phyloP scores from a whole-genome alignment of 2,888 invertebrate species.

The Dasypogon diadema region DNA sequence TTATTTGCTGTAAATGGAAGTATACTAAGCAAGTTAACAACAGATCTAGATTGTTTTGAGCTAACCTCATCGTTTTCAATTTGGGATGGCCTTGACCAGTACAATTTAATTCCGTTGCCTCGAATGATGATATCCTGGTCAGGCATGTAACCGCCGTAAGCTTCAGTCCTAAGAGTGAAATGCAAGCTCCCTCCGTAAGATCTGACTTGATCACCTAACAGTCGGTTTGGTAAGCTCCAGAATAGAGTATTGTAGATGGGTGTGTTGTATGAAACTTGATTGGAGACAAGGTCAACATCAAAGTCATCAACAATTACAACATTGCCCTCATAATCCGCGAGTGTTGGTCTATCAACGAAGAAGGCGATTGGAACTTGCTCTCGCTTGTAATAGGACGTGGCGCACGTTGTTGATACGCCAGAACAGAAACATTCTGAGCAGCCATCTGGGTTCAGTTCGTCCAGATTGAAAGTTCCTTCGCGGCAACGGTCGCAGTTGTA shows the following conservation, averaged over 20 bases:
- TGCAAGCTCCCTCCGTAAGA: slow-evolving; percentile 89
- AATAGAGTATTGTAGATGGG: slow-evolving; percentile 71
- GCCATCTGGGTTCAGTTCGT: slow-evolving; percentile 77
- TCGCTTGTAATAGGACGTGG: slow-evolving; percentile 70
- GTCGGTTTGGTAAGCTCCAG: slow-evolving; percentile 80
- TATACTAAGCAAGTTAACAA: too few species aligned
- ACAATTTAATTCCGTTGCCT: slow-evolving; percentile 81
- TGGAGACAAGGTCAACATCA: slow-evolving; percentile 70
- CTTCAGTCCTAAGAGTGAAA: slow-evolving; percentile 79
- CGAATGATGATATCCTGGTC: slow-evolving; percentile 87
- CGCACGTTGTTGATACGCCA: slow-evolving; percentile 80
- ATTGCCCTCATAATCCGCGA: slow-evolving; percentile 71
- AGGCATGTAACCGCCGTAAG: slow-evolving; percentile 70
- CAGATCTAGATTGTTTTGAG: too few species aligned
- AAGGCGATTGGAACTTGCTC: slow-evolving; percentile 77
- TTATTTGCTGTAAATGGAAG: slow-evolving; percentile 61
- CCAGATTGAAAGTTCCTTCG: slow-evolving; percentile 83
- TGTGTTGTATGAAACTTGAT: slow-evolving; percentile 75
- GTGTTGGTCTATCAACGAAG: slow-evolving; percentile 72
- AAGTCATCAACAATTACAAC: slow-evolving; percentile 63
- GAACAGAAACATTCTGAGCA: slow-evolving; percentile 92
- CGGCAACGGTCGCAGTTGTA: slow-evolving; percentile 82
- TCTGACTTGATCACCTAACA: slow-evolving; percentile 81
- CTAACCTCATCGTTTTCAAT: slow-evolving; percentile 58
- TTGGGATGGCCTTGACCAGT: slow-evolving; percentile 72